Evolutionary conservation across 2,888 invertebrate species (phyloP).

Genomic region (Ormyrus pomaceus): DNA sequence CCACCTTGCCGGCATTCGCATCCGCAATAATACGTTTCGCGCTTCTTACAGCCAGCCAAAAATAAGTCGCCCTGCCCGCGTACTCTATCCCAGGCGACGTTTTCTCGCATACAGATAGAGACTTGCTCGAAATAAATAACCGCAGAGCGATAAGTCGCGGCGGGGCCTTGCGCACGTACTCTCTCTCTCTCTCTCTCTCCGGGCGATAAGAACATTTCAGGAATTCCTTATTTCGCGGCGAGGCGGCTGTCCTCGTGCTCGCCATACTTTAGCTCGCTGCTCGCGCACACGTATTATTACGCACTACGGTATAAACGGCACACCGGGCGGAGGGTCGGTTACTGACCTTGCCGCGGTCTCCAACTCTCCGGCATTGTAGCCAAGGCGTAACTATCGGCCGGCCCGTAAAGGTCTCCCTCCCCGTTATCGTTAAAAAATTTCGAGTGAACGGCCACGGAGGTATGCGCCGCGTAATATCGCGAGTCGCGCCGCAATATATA

Average conservation of each 20-base stretch:
- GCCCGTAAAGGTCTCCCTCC: too few species aligned
- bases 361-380: slow-evolving; percentile 56
- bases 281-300: too few species aligned
- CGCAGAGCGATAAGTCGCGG: slow-evolving; percentile 33
- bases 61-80: slow-evolving; percentile 18
- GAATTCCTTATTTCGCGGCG: slow-evolving; percentile 33
- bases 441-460: slow-evolving; percentile 10
- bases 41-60: background rate
- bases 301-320: too few species aligned
- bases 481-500: too few species aligned
- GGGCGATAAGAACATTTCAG: slow-evolving; percentile 39
- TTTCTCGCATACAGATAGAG: background rate
- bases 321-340: slow-evolving; percentile 60
- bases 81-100: background rate
- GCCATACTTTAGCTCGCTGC: too few species aligned
- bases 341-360: slow-evolving; percentile 61
- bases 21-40: too few species aligned
- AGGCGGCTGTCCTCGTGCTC: background rate
- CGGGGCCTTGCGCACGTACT: background rate
- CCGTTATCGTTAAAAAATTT: slow-evolving; percentile 29
- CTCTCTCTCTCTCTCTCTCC: background rate
- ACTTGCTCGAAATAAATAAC: slow-evolving; percentile 27
- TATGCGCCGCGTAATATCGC: too few species aligned
- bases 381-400: slow-evolving; percentile 62
- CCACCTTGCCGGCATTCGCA: too few species aligned